Percentiles rank a stretch among this genome's conserved stretches.
Evolutionary conservation across 2,888 invertebrate species (phyloP).

Genomic region (Mantis religiosa): DNA sequence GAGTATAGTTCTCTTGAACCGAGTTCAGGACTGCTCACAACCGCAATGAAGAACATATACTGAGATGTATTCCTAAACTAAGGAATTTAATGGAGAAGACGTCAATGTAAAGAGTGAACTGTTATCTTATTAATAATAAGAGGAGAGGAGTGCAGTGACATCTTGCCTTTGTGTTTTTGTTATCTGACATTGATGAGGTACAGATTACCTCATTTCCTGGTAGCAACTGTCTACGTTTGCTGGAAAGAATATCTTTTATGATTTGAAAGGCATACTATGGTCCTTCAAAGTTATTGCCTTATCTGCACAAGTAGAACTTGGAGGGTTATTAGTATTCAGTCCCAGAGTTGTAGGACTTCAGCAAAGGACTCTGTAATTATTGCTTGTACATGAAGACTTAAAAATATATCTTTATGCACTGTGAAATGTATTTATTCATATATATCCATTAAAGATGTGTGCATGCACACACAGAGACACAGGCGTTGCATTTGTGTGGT

Average conservation of each 20-base stretch:
- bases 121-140: conserved; percentile 2
- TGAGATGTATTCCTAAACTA: background rate
- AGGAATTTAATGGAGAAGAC: conserved; percentile 12
- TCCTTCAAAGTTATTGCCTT: conserved; percentile 31
- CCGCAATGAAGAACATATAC: background rate
- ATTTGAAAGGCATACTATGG: conserved; percentile 25
- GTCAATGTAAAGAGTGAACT: background rate
- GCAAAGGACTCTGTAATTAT: conserved; percentile 58
- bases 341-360: conserved; percentile 43
- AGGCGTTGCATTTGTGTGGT: too few species aligned
- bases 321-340: conserved; percentile 24
- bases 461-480: too few species aligned
- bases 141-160: conserved; percentile 22
- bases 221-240: background rate
- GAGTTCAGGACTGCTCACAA: conserved; percentile 36
- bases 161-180: conserved; percentile 27
- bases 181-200: conserved; percentile 23
- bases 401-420: conserved; percentile 72
- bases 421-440: conserved; percentile 38
- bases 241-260: background rate
- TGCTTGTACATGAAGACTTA: conserved; percentile 75
- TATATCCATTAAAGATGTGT: background rate
- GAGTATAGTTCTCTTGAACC: conserved; percentile 24
- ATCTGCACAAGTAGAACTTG: conserved; percentile 32
- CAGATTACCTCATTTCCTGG: conserved; percentile 10